These are phyloP conservation scores for Drosophila cardini DNA, from an alignment of 1,140 invertebrate species.

Conservation along the genomic window DNA sequence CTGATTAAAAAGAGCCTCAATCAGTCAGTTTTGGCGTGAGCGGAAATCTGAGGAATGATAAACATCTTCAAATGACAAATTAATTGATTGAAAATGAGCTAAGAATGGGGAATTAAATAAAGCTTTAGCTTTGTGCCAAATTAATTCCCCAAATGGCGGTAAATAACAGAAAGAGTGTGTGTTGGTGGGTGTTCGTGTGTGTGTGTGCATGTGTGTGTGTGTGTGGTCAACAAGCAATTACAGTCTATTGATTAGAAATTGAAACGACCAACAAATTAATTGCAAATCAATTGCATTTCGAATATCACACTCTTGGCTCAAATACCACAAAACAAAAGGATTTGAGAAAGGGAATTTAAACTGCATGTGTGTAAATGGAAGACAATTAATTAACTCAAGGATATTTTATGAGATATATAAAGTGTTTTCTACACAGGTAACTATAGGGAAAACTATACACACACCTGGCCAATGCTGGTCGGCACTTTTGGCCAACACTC, in stretches of 20 bases:
- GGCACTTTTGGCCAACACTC: constrained; percentile 38
- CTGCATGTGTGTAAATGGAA: neutral
- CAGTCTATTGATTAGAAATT: constrained; percentile 43
- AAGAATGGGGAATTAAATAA: constrained; percentile 45
- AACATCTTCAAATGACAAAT: constrained; percentile 70
- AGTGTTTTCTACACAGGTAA: constrained; percentile 30
- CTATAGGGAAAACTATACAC: constrained; percentile 19
- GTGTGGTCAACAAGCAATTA: constrained; percentile 29
- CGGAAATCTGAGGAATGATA: constrained; percentile 68
- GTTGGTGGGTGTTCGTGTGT: neutral
- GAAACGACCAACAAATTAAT: constrained; percentile 52
- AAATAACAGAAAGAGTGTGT: neutral
- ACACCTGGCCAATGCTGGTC: constrained; percentile 56
- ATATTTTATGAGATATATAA: neutral
- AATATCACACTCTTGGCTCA: constrained; percentile 8
- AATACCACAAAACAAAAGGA: neutral
- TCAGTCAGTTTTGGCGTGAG: constrained; percentile 18
- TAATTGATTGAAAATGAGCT: constrained; percentile 57
- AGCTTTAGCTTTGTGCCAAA: constrained; percentile 46
- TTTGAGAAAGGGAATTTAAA: constrained; percentile 1
- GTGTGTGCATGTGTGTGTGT: constrained; percentile 17
- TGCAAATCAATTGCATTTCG: constrained; percentile 30
- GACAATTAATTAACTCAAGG: neutral
- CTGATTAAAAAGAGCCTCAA: constrained; percentile 20
- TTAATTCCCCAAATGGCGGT: constrained; percentile 19